Evolutionary conservation across 1,140 invertebrate genomes (phyloP), one percentile per base, ranked within the genome.

Genomic region (Centruroides vittatus): DNA sequence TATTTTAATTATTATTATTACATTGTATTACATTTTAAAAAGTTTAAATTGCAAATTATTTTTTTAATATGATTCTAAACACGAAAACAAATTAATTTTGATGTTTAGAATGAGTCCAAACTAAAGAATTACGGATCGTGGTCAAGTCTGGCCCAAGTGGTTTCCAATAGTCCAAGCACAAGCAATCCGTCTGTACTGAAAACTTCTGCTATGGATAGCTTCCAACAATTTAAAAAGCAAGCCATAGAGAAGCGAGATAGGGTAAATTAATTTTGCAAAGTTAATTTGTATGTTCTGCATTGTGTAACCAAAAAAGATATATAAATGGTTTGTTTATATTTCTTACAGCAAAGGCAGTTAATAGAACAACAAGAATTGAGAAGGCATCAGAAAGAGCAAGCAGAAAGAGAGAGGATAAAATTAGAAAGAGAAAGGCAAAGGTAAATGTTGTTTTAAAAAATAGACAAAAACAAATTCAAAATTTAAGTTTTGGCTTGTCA

Each of bases 211-310:
- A 72, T 69, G 65, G 72, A 89, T 67, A 79, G 80, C 64, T 87
- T 85, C 68, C 79, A 89, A 76, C 84, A 85, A 65, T 98, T 96
- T 73, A 90, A 90, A 71, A 94, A 93, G 71, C 86, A 94, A 78
- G 93, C 93, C 8, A 90, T 91, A 74, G 91, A 96, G 75, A 94
- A 96, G 72, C 84, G 86, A 61, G 89, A 95, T 75, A 81, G 89
- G 70, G 82, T 84, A 73, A 74, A 72, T 63, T 61, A 13, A 34
- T 4, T 35, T 13, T 5, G 5, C 5, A 41, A 52, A 12, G 13
- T 55, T 55, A 36, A 7, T 35, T 55, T 23, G 23, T 23, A 23
- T 2, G 2, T 23, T 23, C 23, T 23, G 23, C 23, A 23, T 23
- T 23, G 2, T 23, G 23, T 23, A 23, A 23, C 0, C 23, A 23